Evolutionary conservation across 2,113 vertebrate genomes (phyloP).

Genomic region (Upupa epops): DNA sequence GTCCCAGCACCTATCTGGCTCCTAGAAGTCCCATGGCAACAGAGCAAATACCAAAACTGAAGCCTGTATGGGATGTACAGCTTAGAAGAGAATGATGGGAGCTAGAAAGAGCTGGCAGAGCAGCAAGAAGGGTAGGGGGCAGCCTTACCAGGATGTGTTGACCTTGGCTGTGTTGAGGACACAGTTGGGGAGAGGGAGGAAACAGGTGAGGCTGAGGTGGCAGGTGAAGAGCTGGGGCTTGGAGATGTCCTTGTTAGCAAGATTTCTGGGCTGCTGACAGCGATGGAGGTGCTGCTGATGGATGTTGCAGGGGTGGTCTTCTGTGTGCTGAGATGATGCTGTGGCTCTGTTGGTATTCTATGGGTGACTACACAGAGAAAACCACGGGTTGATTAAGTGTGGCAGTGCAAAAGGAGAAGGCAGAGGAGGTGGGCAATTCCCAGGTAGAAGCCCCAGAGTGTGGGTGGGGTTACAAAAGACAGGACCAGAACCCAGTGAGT

Average conservation of each 20-base stretch:
- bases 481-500: not conserved
- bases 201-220: not conserved
- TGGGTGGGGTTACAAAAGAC: not conserved
- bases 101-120: not conserved
- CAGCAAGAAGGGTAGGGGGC: not conserved
- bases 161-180: not conserved
- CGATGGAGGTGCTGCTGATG: not conserved
- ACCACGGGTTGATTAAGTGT: not conserved
- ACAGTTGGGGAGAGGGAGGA: not conserved
- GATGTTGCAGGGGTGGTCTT: not conserved
- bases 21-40: not conserved
- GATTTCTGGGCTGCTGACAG: not conserved
- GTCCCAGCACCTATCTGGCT: not conserved
- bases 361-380: not conserved
- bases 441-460: not conserved
- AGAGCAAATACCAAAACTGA: not conserved
- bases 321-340: not conserved
- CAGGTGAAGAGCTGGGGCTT: not conserved
- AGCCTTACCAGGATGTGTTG: constrained; percentile 22
- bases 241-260: not conserved
- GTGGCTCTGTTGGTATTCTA: not conserved
- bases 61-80: accelerated
- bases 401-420: not conserved
- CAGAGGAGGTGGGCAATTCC: not conserved
- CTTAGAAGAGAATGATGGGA: not conserved